Evolutionary conservation across 2,888 invertebrate genomes (phyloP), one percentile per base, ranked within the genome.

Genomic region (Trissolcus brochymenae): DNA sequence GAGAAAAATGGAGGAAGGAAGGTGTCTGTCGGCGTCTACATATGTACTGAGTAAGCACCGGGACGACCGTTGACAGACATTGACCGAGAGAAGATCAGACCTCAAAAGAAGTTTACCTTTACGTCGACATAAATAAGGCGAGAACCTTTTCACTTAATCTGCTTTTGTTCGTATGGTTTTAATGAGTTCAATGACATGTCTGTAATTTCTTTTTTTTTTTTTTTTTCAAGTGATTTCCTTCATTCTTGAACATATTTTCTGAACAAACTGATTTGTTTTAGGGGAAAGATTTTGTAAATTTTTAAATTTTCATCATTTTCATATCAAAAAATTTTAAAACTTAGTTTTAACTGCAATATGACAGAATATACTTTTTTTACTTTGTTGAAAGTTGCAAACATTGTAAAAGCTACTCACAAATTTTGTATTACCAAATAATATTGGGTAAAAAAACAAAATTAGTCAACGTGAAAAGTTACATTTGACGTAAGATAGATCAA

Each of bases 71-170:
- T 82, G 87, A 88, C 85, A 87, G 88, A 88, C 83, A 84, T 82
- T 87, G 86, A 85, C 87, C 88, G 84, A 86, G 84, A 84, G 80
- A 81, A 80, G 72, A 75, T 79, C 78, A 76, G 71, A 81, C 81
- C 80, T 80, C 80, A 81, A 82, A 83, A 82, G 80, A 86, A 84
- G 86, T 87, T 86, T 87, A 86, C 85, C 83, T 87, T 85, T 85
- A 79, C 81, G 60, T 80, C 81, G 76, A 80, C 82, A 83, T 88
- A 87, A 87, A 88, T 87, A 86, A 84, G 81, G 77, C 79, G 25
- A 35, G 79, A 81, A 79, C 70, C 73, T 79, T 81, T 80, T 78
- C 54, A 62, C 57, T 65, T 78, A 75, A 76, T 79, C 78, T 72
- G 79, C 73, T 70, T 72, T 73, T 71, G 68, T 73, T 64, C 72